A percentile compares a stretch with the other conserved stretches of the same genome.
Evolutionary conservation across 1,140 invertebrate species (phyloP).

Genomic region (Tetramorium alpestre): DNA sequence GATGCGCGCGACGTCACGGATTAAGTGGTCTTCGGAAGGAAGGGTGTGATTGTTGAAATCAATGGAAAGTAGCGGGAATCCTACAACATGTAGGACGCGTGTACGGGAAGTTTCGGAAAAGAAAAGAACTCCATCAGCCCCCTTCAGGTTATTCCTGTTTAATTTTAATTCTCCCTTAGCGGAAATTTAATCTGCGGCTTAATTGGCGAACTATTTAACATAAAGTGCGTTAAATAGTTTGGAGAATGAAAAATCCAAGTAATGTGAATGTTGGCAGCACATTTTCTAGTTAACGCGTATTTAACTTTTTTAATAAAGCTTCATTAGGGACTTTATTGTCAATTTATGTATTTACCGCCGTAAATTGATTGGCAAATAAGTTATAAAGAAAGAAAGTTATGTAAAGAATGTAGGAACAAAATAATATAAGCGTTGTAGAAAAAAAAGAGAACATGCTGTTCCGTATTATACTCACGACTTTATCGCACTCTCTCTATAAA

Average conservation of each 20-base stretch:
- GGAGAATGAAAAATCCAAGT: constrained; percentile 17
- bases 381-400: neutral
- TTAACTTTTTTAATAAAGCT: constrained; percentile 26
- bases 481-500: neutral
- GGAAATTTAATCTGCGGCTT: constrained; percentile 27
- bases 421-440: neutral
- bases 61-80: neutral
- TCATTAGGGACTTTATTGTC: neutral
- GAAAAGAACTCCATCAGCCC: neutral
- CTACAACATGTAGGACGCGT: neutral
- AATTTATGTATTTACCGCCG: neutral
- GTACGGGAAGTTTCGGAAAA: neutral
- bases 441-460: neutral
- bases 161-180: constrained; percentile 15
- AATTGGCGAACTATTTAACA: constrained; percentile 17
- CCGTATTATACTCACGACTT: neutral
- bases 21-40: constrained; percentile 27
- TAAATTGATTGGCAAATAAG: constrained; percentile 4
- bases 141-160: neutral
- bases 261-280: neutral
- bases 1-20: neutral
- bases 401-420: neutral
- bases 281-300: constrained; percentile 12
- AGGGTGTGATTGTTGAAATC: neutral
- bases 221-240: constrained; percentile 4